phyloP scores from a whole-genome alignment of 2,888 invertebrate genomes.

The Hypsopygia costalis region DNA sequence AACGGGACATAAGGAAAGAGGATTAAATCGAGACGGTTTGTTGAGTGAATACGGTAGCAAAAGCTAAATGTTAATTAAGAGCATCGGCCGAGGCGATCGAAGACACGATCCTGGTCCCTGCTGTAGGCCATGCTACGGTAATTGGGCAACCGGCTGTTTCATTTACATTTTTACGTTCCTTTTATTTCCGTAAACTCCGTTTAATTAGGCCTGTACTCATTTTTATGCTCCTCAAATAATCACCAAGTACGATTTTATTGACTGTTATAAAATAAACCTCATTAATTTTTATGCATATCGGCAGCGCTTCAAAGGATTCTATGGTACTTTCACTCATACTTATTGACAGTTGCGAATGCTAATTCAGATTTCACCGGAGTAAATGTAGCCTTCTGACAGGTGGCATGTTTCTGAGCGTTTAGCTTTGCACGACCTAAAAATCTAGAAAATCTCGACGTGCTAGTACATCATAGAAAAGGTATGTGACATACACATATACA shows the following conservation, averaged over 20 bases:
- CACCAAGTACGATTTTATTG: constrained; percentile 30
- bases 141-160: constrained; percentile 52
- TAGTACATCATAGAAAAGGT: constrained; percentile 1
- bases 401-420: constrained; percentile 34
- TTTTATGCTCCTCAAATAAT: constrained; percentile 21
- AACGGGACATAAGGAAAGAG: constrained; percentile 56
- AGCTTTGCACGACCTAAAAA: constrained; percentile 45
- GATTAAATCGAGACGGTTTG: constrained; percentile 39
- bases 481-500: neutral
- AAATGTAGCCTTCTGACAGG: constrained; percentile 37
- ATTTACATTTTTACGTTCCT: constrained; percentile 51
- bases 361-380: constrained; percentile 50
- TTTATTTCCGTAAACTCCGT: constrained; percentile 33
- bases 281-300: constrained; percentile 25
- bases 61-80: constrained; percentile 71
- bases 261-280: constrained; percentile 29
- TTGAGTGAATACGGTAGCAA: constrained; percentile 57
- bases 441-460: constrained; percentile 30
- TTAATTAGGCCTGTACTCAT: constrained; percentile 38
- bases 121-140: constrained; percentile 40
- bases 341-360: constrained; percentile 42
- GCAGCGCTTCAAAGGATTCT: constrained; percentile 25
- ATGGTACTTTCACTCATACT: constrained; percentile 49
- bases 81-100: constrained; percentile 61
- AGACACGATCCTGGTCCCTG: constrained; percentile 34